Base-by-base conservation (phyloP, 2,888 invertebrate species). In the Trichacis sp. region DNA sequence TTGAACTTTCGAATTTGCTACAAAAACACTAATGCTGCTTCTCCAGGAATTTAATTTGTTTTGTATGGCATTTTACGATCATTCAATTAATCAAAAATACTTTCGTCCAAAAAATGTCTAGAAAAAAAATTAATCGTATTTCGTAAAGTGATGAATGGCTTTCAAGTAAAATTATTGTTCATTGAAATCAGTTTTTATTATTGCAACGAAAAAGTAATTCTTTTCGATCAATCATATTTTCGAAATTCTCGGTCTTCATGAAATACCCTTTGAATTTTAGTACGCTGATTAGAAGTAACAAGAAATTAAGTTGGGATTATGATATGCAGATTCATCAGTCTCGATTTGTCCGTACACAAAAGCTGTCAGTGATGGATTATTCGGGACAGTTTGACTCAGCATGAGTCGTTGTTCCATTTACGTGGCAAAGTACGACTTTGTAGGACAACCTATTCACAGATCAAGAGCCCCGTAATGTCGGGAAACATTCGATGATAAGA, bases 351-450 rank as follows among this genome's bases (percentile, higher is more conserved):
- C n/a, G 52, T 43, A 54, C 29, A 54, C 56, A 54, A 58, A 46
- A 40, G 19, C 50, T 54, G 63, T 54, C 63, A 54, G 58, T 63
- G 63, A 63, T 58, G 57, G 63, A 63, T 63, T 57, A 58, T 63
- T 63, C 54, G 38, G 54, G 54, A 54, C 58, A 43, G 48, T 33
- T 58, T 54, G 57, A 15, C 55, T 5, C 57, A 53, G 53, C 63
- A 46, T 58, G 58, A 57, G 54, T 53, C 56, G 56, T 57, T 52
- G 43, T 52, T 63, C 47, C 47, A 33, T 40, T 51, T 48, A 33
- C 48, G 38, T 8, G n/a, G 42, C 42, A n/a, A 55, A 38, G 42
- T 36, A 48, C 48, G 46, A 48, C 8, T 17, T 11, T 11, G 42
- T 42, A 17, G 42, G 33, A 33, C 33, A 33, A 33, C 8, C 33